Base-by-base conservation (phyloP, 2,797 vertebrate species). In the Pogonophryne albipinna region DNA sequence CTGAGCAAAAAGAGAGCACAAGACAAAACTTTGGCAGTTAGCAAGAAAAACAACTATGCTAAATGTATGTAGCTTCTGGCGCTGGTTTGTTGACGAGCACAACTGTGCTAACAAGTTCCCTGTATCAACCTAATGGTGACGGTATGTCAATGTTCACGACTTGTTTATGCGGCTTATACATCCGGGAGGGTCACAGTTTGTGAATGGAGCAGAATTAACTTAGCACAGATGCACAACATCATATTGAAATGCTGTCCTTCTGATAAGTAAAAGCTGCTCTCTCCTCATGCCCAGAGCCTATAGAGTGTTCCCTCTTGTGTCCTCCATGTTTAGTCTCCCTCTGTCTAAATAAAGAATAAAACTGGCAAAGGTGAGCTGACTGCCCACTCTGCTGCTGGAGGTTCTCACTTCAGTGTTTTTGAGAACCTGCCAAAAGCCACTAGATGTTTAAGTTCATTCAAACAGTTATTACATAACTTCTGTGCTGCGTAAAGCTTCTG, bases 401-500 rank as follows among this genome's bases (percentile, higher is more conserved):
- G 85, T 92, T 89, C 87, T 87, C 86, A 91, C 86, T 88, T 89
- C 82, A 87, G 72, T 87, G 87, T 85, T 89, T 91, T 88, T 89
- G 89, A 91, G 89, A 91, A 91, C 82, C 85, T 90, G 89, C 89
- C 90, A 89, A 91, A 87, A 85, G 89, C 87, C 89, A 90, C 87
- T 92, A 71, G 79, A 87, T 82, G 83, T 84, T 85, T 84, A 89
- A 80, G 79, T 91, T 87, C 82, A 85, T 91, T 91, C 88, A 92
- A 82, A 82, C 42, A 13, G 15, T 80, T 62, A 45, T 91, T 91
- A 62, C 78, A 49, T 83, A 92, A 91, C 59, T 65, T 34, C 11
- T 3, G 55, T 63, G 75, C 74, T 85, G 72, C 81, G 79, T 69
- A 42, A 85, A 84, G 78, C 47, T 49, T 53, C 51, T 72, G 49